Conservation (phyloP, 2,113 vertebrate species). For the Puma concolor region DNA sequence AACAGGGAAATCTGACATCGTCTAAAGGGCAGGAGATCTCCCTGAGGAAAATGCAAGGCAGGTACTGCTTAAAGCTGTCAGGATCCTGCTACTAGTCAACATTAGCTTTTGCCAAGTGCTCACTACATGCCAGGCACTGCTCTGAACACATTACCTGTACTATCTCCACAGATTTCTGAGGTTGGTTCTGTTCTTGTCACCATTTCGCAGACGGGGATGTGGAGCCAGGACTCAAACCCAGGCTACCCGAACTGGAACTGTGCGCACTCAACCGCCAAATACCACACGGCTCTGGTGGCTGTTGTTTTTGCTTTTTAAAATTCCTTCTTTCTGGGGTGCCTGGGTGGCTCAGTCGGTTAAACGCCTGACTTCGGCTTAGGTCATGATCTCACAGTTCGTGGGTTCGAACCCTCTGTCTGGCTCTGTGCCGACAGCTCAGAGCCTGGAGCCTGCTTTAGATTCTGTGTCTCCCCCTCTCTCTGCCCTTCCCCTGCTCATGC, state of each 20-base stretch:
- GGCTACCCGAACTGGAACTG: background rate
- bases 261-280: no score
- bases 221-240: background rate
- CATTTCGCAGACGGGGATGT: background rate
- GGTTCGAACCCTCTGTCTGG: no score
- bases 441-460: no score
- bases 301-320: background rate
- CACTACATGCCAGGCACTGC: no score
- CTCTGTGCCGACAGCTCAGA: no score
- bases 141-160: background rate
- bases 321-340: background rate
- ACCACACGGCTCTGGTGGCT: no score
- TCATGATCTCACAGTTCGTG: no score
- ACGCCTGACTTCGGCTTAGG: no score
- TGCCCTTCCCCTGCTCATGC: no score
- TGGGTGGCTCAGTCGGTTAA: no score
- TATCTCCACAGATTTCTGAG: background rate
- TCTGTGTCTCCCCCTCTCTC: no score
- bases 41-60: background rate
- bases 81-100: background rate
- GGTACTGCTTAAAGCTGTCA: background rate
- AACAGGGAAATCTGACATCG: background rate
- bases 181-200: no score
- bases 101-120: rapidly evolving
- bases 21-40: background rate